Conservation (phyloP, 2,113 vertebrate genomes). For the Halcyon malimbica region DNA sequence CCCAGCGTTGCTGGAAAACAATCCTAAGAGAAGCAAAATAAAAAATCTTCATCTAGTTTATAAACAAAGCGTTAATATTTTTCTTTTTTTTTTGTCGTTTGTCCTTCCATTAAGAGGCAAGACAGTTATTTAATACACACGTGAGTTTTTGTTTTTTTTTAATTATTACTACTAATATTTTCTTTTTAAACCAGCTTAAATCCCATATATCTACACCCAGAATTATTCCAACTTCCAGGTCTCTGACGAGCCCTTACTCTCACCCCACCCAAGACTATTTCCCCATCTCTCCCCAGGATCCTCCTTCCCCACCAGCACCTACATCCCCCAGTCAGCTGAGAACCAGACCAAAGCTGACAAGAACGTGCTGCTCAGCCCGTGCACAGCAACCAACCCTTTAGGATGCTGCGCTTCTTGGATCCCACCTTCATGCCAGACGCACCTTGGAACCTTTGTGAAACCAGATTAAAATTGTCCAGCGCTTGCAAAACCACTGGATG, state of each 20-base stretch:
- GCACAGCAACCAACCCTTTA: accelerated
- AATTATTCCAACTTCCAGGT: neutral
- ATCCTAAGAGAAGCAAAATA: neutral
- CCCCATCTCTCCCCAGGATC: neutral
- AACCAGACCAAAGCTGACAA: neutral
- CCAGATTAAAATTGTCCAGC: neutral
- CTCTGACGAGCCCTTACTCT: neutral
- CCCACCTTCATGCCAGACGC: neutral
- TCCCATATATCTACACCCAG: neutral
- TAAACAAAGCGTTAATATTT: neutral
- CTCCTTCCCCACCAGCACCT: neutral
- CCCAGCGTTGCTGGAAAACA: neutral
- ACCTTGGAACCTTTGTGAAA: neutral
- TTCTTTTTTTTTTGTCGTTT: neutral
- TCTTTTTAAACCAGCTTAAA: neutral
- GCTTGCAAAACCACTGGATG: neutral
- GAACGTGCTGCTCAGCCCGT: no score
- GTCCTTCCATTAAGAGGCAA: neutral
- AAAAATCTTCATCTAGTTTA: neutral
- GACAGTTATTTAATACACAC: neutral
- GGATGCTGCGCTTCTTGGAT: neutral
- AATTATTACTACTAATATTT: accelerated
- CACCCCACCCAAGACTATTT: neutral
- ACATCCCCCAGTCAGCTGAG: neutral
- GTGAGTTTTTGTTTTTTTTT: neutral